phyloP scores from a whole-genome alignment of 37 sponge, comb jelly and placozoan genomes.

The Mnemiopsis leidyi region DNA sequence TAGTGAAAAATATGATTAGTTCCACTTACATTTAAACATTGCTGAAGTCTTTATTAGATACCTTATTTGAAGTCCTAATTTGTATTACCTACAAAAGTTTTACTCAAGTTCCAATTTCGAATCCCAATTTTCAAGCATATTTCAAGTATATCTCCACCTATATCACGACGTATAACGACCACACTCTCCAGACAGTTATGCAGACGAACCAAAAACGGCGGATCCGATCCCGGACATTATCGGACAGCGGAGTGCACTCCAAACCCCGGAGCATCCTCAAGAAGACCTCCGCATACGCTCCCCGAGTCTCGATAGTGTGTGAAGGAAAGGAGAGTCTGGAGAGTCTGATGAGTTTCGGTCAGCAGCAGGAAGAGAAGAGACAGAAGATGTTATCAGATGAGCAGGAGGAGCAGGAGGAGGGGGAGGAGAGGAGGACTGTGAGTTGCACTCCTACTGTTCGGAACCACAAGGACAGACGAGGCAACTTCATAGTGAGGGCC shows the following conservation, averaged over 20 bases:
- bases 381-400: neutral
- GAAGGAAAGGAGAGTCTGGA: slow-evolving; percentile 1
- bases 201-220: neutral
- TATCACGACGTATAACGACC: neutral
- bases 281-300: slow-evolving; percentile 8
- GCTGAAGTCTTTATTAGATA: too few relatives aligned
- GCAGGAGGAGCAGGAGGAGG: neutral
- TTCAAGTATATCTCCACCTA: too few relatives aligned
- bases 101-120: too few relatives aligned
- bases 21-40: too few relatives aligned
- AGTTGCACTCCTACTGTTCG: neutral
- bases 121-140: too few relatives aligned
- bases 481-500: slow-evolving; percentile 18
- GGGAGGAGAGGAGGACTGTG: neutral
- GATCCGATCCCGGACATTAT: slow-evolving; percentile 47
- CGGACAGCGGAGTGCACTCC: slow-evolving; percentile 41
- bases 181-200: neutral
- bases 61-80: too few relatives aligned
- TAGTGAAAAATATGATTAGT: too few relatives aligned
- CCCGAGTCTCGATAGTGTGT: neutral
- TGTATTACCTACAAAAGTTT: neutral
- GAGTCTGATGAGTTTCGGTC: neutral
- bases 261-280: slow-evolving; percentile 18
- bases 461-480: neutral
- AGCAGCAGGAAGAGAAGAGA: neutral